phyloP scores from a whole-genome alignment of 2,113 vertebrate species.

The Microtus pennsylvanicus region DNA sequence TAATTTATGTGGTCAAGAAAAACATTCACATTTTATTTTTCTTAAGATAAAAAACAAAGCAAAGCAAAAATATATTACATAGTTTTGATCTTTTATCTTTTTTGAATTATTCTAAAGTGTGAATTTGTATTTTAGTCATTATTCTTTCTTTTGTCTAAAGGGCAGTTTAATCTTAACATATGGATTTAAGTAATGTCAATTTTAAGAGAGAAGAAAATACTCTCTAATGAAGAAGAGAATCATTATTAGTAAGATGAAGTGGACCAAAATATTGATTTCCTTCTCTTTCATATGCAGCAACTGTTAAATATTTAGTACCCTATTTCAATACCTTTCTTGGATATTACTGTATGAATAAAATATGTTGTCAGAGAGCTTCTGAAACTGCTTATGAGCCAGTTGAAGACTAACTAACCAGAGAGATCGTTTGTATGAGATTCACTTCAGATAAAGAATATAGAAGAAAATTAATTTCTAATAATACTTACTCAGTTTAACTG shows the following conservation, averaged over 20 bases:
- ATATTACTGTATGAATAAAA: not conserved
- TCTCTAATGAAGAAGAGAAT: not conserved
- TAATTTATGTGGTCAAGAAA: slow-evolving; percentile 12
- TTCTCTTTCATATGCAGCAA: not conserved
- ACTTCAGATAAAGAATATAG: not conserved
- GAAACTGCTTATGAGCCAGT: not conserved
- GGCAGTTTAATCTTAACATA: not conserved
- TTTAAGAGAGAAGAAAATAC: not conserved
- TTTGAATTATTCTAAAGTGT: not conserved
- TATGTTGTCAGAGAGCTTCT: no score
- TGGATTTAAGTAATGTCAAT: not conserved
- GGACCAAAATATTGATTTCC: not conserved
- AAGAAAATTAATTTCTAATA: not conserved
- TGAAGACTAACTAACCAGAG: not conserved
- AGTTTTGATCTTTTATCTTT: not conserved
- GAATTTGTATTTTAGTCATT: not conserved
- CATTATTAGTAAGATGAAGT: not conserved
- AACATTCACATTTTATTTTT: not conserved
- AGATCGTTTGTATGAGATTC: not conserved
- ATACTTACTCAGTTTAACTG: not conserved
- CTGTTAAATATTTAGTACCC: not conserved
- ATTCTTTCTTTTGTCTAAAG: not conserved
- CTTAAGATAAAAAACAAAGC: not conserved
- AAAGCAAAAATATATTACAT: not conserved
- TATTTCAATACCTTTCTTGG: not conserved